Evolutionary conservation across 2,797 vertebrate species (phyloP), one percentile per base, ranked within the genome.

Genomic region (Ptychadena robeensis): DNA sequence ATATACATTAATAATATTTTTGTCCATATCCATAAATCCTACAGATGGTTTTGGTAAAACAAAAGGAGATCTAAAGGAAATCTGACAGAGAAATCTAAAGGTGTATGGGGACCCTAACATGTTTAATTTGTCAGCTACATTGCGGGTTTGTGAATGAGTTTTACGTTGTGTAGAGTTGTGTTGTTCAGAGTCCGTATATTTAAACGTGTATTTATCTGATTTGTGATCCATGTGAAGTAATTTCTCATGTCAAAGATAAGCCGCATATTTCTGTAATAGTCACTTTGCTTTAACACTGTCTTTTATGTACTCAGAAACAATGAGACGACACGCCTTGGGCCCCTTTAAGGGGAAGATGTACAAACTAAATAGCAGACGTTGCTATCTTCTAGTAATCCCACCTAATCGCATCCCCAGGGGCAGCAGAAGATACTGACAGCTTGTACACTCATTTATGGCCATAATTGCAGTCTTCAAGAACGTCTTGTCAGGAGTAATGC

Each of bases 351-450:
- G 30, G 40, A n/a, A 18, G 27, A 44, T 66, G 37, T 65, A 12
- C 8, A 22, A 34, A 59, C 73, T 34, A 32, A 37, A 53, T 28
- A 34, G 80, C 7, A 65, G 48, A 82, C 44, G 28, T 28, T 37
- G 57, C 59, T 37, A 25, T 73, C 70, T 69, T 70, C 22, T 10
- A 8, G 9, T 73, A 81, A 81, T 81, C 79, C 79, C 30, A 10
- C 38, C 35, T 80, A 80, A 80, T 80, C 68, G 35, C 59, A 63
- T 69, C 59, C 79, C 79, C 15, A 10, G 32, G 70, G 79, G 59
- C 63, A 35, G 59, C 37, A 66, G 48, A 25, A 65, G 59, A 73
- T 28, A n/a, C 77, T 81, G 79, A 81, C 79, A 80, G 78, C 34
- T 72, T 59, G 25, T 61, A 72, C 68, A 72, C 73, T 74, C 57